phyloP scores from a whole-genome alignment of 2,113 vertebrate species.

The Nannobrachium achirus region DNA sequence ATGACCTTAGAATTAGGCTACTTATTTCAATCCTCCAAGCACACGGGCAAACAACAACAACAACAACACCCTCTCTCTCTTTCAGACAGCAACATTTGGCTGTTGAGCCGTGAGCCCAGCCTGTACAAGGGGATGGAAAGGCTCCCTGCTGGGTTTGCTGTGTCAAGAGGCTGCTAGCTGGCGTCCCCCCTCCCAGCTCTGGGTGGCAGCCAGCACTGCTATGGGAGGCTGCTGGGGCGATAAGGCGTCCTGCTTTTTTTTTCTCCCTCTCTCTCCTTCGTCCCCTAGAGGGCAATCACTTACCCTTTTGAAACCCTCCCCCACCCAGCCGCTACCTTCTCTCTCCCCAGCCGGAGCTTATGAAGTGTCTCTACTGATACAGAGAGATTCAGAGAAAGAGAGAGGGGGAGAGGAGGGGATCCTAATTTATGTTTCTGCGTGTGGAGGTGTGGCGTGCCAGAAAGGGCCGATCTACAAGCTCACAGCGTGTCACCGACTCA shows the following conservation, averaged over 20 bases:
- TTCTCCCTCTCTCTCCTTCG: conserved; percentile 61
- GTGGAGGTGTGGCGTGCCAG: too few species aligned
- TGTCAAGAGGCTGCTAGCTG: conserved; percentile 72
- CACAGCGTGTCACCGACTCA: too few species aligned
- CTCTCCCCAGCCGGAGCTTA: conserved; percentile 69
- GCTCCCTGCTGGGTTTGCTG: conserved; percentile 68
- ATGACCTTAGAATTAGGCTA: too few species aligned
- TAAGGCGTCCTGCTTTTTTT: conserved; percentile 71
- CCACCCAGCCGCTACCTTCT: conserved; percentile 61
- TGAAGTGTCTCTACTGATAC: conserved; percentile 71
- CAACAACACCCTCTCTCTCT: conserved; percentile 4
- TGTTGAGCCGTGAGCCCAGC: conserved; percentile 36
- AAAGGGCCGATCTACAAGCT: too few species aligned
- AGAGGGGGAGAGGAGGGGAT: background rate
- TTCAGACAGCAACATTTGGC: conserved; percentile 53
- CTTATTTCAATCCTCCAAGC: too few species aligned
- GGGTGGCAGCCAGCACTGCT: conserved; percentile 73
- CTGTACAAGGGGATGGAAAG: conserved; percentile 45
- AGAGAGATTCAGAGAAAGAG: conserved; percentile 42
- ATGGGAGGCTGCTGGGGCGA: conserved; percentile 72
- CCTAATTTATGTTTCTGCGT: too few species aligned
- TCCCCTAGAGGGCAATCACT: conserved; percentile 86
- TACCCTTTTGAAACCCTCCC: conserved; percentile 79
- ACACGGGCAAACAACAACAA: too few species aligned
- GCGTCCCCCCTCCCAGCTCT: conserved; percentile 52